These are phyloP conservation scores for Heliconius cydno DNA, from an alignment of 2,888 invertebrate genomes.

Conservation along the genomic window DNA sequence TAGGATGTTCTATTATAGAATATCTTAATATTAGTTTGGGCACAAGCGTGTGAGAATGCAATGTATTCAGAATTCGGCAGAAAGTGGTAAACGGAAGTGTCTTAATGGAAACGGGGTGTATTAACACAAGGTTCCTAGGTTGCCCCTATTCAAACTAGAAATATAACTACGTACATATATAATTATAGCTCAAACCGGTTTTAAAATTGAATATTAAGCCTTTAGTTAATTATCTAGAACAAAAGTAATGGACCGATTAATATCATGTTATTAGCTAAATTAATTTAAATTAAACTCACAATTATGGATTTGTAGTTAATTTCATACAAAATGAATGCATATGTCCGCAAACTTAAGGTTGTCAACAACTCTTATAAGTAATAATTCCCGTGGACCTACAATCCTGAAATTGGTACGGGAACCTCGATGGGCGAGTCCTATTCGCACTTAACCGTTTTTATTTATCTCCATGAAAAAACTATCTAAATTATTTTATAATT, in stretches of 20 bases:
- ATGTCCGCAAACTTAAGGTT: too few species aligned
- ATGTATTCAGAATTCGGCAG: background rate
- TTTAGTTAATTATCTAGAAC: background rate
- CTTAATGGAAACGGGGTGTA: background rate
- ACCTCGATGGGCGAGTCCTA: too few species aligned
- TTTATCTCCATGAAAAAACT: too few species aligned
- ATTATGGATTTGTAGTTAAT: background rate
- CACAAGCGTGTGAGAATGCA: too few species aligned
- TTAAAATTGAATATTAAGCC: background rate
- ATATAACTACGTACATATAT: background rate
- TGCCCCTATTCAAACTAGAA: too few species aligned
- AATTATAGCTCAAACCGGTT: constrained; percentile 1
- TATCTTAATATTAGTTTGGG: too few species aligned
- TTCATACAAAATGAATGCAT: background rate
- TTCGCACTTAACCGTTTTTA: too few species aligned
- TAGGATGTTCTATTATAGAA: background rate
- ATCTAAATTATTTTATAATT: too few species aligned
- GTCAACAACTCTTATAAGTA: too few species aligned
- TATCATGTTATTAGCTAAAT: background rate
- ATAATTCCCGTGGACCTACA: too few species aligned
- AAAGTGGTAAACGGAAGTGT: background rate
- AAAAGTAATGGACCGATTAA: constrained; percentile 8
- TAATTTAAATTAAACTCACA: background rate
- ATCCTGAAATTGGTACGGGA: too few species aligned
- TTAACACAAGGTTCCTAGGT: background rate